phyloP scores from a whole-genome alignment of 2,888 invertebrate species.

The Fabriciana adippe region DNA sequence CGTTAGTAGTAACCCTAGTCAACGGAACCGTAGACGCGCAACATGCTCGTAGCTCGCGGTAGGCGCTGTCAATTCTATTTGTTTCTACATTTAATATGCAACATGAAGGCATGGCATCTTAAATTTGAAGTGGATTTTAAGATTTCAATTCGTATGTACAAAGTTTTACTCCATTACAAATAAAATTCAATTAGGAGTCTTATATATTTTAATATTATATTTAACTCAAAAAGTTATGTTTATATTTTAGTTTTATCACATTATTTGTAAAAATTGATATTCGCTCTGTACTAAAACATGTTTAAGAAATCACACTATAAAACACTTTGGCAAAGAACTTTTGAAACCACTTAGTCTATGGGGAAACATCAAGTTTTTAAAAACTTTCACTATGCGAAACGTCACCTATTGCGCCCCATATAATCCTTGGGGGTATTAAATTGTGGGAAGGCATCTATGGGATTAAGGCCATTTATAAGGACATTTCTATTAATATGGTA shows the following conservation, averaged over 20 bases:
- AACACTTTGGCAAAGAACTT: conserved; percentile 47
- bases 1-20: conserved; percentile 1
- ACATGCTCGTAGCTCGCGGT: conserved; percentile 40
- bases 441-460: conserved; percentile 57
- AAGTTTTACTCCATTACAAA: conserved; percentile 1
- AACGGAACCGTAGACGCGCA: conserved; percentile 39
- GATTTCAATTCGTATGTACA: conserved; percentile 22
- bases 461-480: conserved; percentile 4
- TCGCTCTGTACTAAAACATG: conserved; percentile 1
- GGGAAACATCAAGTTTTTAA: conserved; percentile 51
- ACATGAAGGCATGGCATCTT: conserved; percentile 47
- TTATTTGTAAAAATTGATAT: too few relatives aligned
- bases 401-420: conserved; percentile 59
- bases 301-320: conserved; percentile 45
- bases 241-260: too few relatives aligned
- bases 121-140: conserved; percentile 32
- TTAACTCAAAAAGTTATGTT: neutral
- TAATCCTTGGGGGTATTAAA: conserved; percentile 54
- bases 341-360: conserved; percentile 42
- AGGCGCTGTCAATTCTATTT: conserved; percentile 53
- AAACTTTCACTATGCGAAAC: conserved; percentile 74
- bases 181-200: neutral
- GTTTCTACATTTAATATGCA: conserved; percentile 63
- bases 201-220: neutral
- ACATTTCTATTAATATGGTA: neutral